Evolutionary conservation across 2,113 vertebrate species (phyloP).

Genomic region (Hassar affinis): DNA sequence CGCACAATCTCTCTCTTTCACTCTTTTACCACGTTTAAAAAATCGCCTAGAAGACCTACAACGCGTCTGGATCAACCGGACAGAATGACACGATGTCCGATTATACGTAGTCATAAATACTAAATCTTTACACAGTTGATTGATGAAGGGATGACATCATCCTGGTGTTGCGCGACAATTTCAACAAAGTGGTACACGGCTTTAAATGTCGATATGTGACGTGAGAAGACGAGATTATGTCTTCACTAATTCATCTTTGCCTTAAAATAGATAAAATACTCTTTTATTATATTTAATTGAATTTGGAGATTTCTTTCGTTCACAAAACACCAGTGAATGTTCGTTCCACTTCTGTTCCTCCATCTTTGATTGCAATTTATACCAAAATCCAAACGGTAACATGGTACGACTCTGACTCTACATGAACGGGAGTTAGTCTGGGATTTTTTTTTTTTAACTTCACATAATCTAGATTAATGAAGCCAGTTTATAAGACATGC

Average conservation of each 20-base stretch:
- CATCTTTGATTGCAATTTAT: conserved; percentile 53
- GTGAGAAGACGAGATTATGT: not conserved
- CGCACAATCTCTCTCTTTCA: conserved; percentile 51
- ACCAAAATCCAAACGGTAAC: not conserved
- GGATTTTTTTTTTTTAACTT: not conserved
- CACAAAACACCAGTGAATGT: not conserved
- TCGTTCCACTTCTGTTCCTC: conserved; percentile 69
- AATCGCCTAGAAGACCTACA: conserved; percentile 19
- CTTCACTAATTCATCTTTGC: not conserved
- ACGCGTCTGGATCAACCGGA: too few species aligned
- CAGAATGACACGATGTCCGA: not conserved
- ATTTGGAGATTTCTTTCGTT: not conserved
- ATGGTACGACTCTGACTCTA: not conserved
- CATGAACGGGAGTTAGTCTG: not conserved
- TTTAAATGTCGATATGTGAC: too few species aligned
- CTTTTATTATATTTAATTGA: not conserved
- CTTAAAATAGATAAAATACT: not conserved
- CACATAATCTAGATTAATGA: not conserved
- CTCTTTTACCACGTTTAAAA: not conserved
- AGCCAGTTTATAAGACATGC: too few species aligned
- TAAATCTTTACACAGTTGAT: too few species aligned
- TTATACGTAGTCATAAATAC: not conserved
- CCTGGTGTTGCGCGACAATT: not conserved
- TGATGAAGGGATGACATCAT: too few species aligned
- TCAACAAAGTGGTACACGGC: too few species aligned